phyloP scores from a whole-genome alignment of 1,140 invertebrate genomes.

The Mycetomoellerius zeteki region DNA sequence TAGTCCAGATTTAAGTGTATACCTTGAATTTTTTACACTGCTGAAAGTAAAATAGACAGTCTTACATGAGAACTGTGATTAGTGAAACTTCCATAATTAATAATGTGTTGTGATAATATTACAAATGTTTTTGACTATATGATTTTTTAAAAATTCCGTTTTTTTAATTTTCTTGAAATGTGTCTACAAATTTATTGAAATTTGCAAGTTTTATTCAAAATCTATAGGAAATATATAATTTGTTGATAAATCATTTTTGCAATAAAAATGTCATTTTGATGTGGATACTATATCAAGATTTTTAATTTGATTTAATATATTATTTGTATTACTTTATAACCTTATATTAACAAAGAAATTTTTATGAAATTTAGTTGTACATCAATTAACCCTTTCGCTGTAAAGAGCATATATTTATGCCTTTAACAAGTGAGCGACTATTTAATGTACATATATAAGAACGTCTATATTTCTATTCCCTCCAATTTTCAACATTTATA shows the following conservation, averaged over 20 bases:
- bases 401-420: neutral
- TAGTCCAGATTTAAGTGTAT: slow-evolving; percentile 48
- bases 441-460: neutral
- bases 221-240: slow-evolving; percentile 4
- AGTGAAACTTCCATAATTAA: slow-evolving; percentile 60
- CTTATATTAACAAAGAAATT: slow-evolving; percentile 19
- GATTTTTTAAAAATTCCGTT: slow-evolving; percentile 48
- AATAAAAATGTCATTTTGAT: slow-evolving; percentile 66
- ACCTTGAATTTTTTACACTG: slow-evolving; percentile 37
- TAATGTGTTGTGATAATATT: slow-evolving; percentile 66
- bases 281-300: slow-evolving; percentile 49
- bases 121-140: slow-evolving; percentile 29
- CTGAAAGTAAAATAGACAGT: slow-evolving; percentile 47
- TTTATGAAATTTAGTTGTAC: slow-evolving; percentile 55
- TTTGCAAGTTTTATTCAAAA: slow-evolving; percentile 31
- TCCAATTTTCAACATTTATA: neutral
- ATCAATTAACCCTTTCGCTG: slow-evolving; percentile 19
- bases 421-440: neutral
- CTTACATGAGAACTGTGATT: slow-evolving; percentile 65
- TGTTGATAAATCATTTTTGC: slow-evolving; percentile 28
- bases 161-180: slow-evolving; percentile 39
- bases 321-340: neutral
- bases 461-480: neutral
- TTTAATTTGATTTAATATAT: slow-evolving; percentile 23
- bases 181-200: slow-evolving; percentile 8